Percentiles rank a stretch among this genome's conserved stretches.
These are phyloP conservation scores for Ctenosaura bakeri DNA, from an alignment of 2,797 vertebrate genomes.

Conservation along the genomic window DNA sequence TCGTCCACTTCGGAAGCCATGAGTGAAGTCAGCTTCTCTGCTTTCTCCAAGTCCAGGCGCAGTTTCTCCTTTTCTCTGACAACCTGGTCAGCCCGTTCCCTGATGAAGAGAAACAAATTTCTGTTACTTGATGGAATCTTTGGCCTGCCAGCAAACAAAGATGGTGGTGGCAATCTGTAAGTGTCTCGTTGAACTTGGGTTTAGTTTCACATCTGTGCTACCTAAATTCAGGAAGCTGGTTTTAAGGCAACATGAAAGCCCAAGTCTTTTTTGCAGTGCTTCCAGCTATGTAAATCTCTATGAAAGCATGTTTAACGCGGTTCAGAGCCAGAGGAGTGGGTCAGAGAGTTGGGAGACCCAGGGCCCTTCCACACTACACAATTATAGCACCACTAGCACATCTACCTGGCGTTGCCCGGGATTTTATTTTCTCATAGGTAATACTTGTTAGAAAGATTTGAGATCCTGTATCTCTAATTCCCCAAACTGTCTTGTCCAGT, in stretches of 20 bases:
- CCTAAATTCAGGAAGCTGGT: neutral
- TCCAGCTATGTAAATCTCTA: neutral
- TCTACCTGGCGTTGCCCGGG: too few species aligned
- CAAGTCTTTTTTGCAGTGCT: neutral
- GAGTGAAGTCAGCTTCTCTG: slow-evolving; percentile 90
- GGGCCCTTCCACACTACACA: too few species aligned
- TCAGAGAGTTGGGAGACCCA: neutral
- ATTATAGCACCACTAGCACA: too few species aligned
- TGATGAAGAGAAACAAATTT: slow-evolving; percentile 60
- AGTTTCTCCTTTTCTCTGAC: slow-evolving; percentile 93
- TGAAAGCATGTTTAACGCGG: neutral
- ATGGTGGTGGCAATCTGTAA: too few species aligned
- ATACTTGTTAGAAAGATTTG: too few species aligned
- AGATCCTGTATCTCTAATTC: too few species aligned
- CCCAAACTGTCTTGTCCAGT: too few species aligned
- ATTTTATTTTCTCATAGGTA: too few species aligned
- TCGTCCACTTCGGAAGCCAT: slow-evolving; percentile 95
- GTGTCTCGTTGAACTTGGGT: too few species aligned
- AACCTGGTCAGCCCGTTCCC: slow-evolving; percentile 89
- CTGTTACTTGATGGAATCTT: neutral
- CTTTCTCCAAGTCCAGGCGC: slow-evolving; percentile 90
- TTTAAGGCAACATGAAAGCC: neutral
- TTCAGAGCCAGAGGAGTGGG: neutral
- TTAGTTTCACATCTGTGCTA: neutral
- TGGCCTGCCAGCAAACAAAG: neutral